Conservation (phyloP, 2,888 invertebrate genomes). For the Tortrix viridana region DNA sequence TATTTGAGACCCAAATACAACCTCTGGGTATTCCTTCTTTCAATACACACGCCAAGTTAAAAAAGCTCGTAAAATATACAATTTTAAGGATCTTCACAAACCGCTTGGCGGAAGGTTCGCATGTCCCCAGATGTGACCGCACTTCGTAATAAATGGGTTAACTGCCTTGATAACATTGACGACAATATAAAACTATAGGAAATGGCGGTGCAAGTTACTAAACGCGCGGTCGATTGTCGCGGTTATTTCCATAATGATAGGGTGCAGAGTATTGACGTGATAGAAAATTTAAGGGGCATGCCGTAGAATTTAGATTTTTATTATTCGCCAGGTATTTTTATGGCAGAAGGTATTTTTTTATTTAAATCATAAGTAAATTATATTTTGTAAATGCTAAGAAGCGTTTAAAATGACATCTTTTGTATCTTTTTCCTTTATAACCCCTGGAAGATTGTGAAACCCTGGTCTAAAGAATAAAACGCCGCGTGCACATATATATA, state of each 20-base stretch:
- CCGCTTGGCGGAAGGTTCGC: slow-evolving; percentile 26
- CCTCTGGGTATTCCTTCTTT: too few relatives aligned
- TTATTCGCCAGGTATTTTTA: slow-evolving; percentile 21
- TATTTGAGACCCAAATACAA: too few relatives aligned
- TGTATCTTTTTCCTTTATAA: too few relatives aligned
- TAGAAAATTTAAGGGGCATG: slow-evolving; percentile 15
- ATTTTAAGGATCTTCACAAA: slow-evolving; percentile 1
- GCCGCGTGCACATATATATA: too few relatives aligned
- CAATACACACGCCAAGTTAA: too few relatives aligned
- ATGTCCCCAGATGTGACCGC: slow-evolving; percentile 34
- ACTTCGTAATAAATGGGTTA: slow-evolving; percentile 35
- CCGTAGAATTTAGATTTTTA: slow-evolving; percentile 11
- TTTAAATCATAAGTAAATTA: too few relatives aligned
- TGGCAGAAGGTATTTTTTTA: too few relatives aligned
- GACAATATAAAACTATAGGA: slow-evolving; percentile 33
- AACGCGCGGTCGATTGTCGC: background rate
- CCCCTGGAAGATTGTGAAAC: too few relatives aligned
- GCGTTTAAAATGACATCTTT: too few relatives aligned
- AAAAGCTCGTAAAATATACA: slow-evolving; percentile 1
- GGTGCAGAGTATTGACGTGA: background rate
- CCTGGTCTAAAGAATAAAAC: too few relatives aligned
- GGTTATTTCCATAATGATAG: slow-evolving; percentile 6
- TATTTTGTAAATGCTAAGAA: too few relatives aligned
- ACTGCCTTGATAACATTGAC: slow-evolving; percentile 35
- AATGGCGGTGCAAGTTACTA: slow-evolving; percentile 7